Base-by-base conservation (phyloP, 2,888 invertebrate species). In the Theodoxus fluviatilis region DNA sequence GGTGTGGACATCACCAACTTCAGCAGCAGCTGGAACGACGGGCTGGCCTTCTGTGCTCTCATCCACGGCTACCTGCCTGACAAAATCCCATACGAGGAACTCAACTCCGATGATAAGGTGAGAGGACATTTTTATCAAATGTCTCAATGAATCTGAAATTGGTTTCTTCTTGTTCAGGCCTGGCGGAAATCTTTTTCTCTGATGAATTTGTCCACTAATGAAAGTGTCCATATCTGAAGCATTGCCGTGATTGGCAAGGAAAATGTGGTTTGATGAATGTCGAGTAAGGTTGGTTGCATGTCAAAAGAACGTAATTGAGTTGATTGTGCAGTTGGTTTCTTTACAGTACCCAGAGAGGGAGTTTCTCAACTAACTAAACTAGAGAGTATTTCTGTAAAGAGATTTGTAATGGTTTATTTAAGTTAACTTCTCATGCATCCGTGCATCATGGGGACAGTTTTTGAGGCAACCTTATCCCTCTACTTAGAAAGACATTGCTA, bases 11-110 rank as follows among this genome's bases (percentile, higher is more conserved):
- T 97, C 72, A 97, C 96, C 35, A 97, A 97, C 88, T 97, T 97
- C 88, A 95, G 95, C 89, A 94, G 95, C 77, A 95, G 95, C 67
- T 97, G 97, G 97, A 96, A 96, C 89, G 96, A 97, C 88, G 97
- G 90, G 0, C 88, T 97, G 82, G 97, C 96, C 6, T 90, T 97
- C 67, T 96, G 96, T 89, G 96, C 96, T 40, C 90, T 97, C 68
- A 89, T 97, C 76, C 96, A 97, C 89, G 94, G 94, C 75, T 96
- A 96, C 89, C 88, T 96, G 76, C 94, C 95, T 35, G 92, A 93
- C 75, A 83, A 79, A 67, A 92, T 96, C 80, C 93, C 94, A 35
- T 96, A 95, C 88, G 91, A 93, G 78, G 91, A 92, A 69, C 93
- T 86, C 33, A 91, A 91, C 81, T 93, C 94, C 85, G 94, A 95